A percentile compares a stretch with the other conserved stretches of the same genome.
These are phyloP conservation scores for Drosophila burlai DNA, from an alignment of 1,140 invertebrate species.

Conservation along the genomic window DNA sequence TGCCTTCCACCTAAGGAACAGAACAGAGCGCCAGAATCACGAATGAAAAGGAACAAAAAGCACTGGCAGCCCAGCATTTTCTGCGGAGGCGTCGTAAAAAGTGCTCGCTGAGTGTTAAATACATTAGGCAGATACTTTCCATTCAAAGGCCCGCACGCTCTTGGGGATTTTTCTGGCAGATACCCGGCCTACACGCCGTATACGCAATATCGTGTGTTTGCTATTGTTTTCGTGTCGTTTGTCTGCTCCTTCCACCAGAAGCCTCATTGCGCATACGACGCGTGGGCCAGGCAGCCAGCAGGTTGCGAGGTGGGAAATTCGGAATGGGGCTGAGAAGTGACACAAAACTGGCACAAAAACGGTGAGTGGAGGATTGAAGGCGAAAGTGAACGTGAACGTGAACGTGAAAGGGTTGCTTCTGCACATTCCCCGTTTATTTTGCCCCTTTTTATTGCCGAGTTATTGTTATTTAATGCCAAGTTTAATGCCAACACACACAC, in stretches of 20 bases:
- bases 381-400: constrained; percentile 28
- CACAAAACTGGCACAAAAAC: constrained; percentile 35
- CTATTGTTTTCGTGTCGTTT: constrained; percentile 44
- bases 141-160: constrained; percentile 6
- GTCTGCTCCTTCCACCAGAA: constrained; percentile 26
- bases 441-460: constrained; percentile 68
- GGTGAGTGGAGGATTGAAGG: constrained; percentile 8
- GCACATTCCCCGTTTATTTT: constrained; percentile 3
- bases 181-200: constrained; percentile 44
- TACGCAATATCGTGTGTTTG: constrained; percentile 56
- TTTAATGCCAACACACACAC: constrained; percentile 71
- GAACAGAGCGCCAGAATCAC: constrained; percentile 28
- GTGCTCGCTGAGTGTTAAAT: constrained; percentile 51
- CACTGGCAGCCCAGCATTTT: constrained; percentile 14
- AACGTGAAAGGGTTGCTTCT: constrained; percentile 62
- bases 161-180: constrained; percentile 10
- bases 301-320: constrained; percentile 54
- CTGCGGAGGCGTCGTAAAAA: constrained; percentile 43
- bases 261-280: constrained; percentile 55
- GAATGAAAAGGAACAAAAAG: constrained; percentile 17
- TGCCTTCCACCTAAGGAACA: constrained; percentile 28
- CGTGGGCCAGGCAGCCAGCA: constrained; percentile 41
- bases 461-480: constrained; percentile 81
- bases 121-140: constrained; percentile 49
- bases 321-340: constrained; percentile 52